Percentiles rank a stretch among this genome's conserved stretches.
Evolutionary conservation across 1,140 invertebrate species (phyloP).

Genomic region (Drosophila novamexicana): DNA sequence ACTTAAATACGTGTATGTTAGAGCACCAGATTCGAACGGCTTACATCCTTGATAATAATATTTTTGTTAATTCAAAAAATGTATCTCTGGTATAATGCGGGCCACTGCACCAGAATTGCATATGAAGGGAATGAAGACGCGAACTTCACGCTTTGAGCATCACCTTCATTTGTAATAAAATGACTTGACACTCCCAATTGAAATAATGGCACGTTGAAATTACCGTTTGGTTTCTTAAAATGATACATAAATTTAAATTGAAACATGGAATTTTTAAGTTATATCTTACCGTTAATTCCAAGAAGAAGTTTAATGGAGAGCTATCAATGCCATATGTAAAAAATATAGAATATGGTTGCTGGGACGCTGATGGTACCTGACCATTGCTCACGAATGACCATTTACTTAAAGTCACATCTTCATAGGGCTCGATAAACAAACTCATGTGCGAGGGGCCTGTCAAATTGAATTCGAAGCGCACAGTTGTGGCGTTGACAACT

Average conservation of each 20-base stretch:
- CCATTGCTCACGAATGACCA: constrained; percentile 87
- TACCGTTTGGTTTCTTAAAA: constrained; percentile 27
- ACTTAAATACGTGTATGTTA: too few species aligned
- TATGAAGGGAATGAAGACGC: constrained; percentile 37
- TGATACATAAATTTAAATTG: not conserved
- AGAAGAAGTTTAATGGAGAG: constrained; percentile 86
- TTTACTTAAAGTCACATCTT: constrained; percentile 85
- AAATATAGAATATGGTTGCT: constrained; percentile 87
- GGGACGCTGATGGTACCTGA: constrained; percentile 85
- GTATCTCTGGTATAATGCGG: constrained; percentile 36
- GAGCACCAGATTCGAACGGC: too few species aligned
- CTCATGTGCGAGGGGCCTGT: constrained; percentile 89
- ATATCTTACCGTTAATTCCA: constrained; percentile 33
- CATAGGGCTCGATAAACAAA: constrained; percentile 88
- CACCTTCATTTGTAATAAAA: constrained; percentile 9
- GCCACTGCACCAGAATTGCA: constrained; percentile 32
- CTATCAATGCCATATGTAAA: constrained; percentile 87
- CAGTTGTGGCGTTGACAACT: not conserved
- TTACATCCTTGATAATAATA: too few species aligned
- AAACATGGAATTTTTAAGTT: not conserved
- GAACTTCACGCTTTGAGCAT: constrained; percentile 17
- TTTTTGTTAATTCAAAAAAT: constrained; percentile 9
- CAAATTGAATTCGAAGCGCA: constrained; percentile 53
- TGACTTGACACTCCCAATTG: constrained; percentile 23
- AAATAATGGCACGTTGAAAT: constrained; percentile 14